Conservation (phyloP, 2,888 invertebrate genomes). For the Erpobdella octoculata region DNA sequence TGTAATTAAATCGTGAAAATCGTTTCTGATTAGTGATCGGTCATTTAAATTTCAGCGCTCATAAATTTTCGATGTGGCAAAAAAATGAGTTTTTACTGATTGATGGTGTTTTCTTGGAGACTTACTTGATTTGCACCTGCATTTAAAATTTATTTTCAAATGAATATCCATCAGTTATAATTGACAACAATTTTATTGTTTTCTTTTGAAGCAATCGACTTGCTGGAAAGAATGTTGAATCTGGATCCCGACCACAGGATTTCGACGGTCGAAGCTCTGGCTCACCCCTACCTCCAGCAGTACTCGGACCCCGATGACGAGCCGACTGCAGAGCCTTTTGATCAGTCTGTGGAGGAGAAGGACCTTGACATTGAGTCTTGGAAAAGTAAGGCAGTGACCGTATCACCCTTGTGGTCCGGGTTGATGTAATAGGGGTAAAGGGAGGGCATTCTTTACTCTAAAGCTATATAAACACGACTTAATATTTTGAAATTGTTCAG, state of each 20-base stretch:
- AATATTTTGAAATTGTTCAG: too few species aligned
- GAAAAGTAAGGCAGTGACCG: constrained; percentile 36
- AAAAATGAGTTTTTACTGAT: too few species aligned
- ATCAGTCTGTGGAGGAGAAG: constrained; percentile 39
- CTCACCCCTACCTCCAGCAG: constrained; percentile 80
- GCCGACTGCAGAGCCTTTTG: constrained; percentile 56
- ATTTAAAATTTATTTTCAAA: too few species aligned
- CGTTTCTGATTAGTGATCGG: too few species aligned
- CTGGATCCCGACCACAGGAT: constrained; percentile 86
- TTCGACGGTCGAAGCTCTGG: constrained; percentile 75
- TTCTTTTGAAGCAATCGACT: constrained; percentile 66
- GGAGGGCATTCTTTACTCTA: not conserved
- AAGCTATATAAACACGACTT: too few species aligned
- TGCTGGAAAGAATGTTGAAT: constrained; percentile 89
- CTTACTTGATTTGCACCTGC: too few species aligned
- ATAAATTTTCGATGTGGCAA: too few species aligned
- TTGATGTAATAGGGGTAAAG: not conserved
- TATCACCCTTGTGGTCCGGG: too few species aligned
- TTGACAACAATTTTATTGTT: not conserved
- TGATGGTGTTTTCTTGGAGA: too few species aligned
- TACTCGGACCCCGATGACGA: constrained; percentile 69
- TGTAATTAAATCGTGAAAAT: too few species aligned
- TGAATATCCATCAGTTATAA: too few species aligned
- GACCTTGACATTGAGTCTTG: constrained; percentile 36
- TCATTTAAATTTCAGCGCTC: too few species aligned